Conservation (phyloP, 2,113 vertebrate genomes). For the Halichoerus grypus region DNA sequence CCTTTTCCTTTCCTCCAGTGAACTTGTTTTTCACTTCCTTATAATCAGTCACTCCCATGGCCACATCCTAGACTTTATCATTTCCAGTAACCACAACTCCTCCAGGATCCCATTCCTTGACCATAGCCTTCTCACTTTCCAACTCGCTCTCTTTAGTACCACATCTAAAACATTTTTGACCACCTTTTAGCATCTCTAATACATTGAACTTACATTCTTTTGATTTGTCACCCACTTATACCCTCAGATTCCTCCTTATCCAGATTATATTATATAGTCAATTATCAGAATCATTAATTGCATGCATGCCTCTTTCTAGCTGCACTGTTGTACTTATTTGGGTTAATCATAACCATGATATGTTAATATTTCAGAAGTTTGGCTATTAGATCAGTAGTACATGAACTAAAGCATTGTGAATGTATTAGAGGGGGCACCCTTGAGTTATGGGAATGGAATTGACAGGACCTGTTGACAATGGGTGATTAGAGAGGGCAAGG, state of each 20-base stretch:
- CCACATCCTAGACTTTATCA: background rate
- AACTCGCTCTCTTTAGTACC: background rate
- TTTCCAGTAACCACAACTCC: background rate
- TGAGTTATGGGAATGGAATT: background rate
- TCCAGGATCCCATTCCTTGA: background rate
- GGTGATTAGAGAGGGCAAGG: background rate
- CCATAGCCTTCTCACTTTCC: background rate
- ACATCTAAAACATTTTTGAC: background rate
- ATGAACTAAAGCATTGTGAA: background rate
- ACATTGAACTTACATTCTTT: background rate
- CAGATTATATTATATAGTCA: background rate
- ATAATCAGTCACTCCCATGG: background rate
- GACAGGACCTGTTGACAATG: background rate
- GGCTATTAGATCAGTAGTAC: background rate
- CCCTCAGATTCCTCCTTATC: background rate
- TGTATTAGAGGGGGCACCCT: background rate
- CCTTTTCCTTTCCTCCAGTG: background rate
- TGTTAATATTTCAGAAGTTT: background rate
- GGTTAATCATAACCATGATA: background rate
- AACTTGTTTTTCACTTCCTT: background rate
- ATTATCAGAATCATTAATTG: background rate
- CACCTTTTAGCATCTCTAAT: background rate
- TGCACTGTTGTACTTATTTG: background rate
- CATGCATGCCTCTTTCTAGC: background rate
- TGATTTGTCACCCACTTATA: background rate